These are phyloP conservation scores for Alauda arvensis DNA, from an alignment of 2,797 vertebrate genomes.

Conservation along the genomic window DNA sequence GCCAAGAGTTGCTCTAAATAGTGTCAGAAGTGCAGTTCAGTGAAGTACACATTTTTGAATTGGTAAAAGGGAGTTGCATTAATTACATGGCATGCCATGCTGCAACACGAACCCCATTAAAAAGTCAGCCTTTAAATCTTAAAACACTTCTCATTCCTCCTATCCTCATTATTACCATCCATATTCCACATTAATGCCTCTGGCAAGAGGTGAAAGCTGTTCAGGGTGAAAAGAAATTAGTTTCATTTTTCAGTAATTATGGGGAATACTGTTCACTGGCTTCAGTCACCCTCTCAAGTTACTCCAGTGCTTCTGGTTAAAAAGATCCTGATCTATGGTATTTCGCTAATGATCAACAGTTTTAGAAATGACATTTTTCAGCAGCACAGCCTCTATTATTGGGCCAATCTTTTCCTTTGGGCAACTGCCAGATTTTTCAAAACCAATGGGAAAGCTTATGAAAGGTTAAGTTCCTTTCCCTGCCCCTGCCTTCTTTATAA, in stretches of 20 bases:
- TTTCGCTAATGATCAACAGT: conserved; percentile 52
- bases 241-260: conserved; percentile 64
- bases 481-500: neutral
- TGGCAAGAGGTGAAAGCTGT: conserved; percentile 57
- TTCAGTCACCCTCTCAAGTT: conserved; percentile 47
- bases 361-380: conserved; percentile 43
- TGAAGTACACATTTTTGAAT: neutral
- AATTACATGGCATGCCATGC: neutral
- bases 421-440: conserved; percentile 9
- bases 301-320: conserved; percentile 51
- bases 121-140: conserved; percentile 44
- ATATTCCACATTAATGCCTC: conserved; percentile 43
- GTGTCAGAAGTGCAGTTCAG: neutral
- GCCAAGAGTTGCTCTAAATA: neutral
- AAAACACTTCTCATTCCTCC: conserved; percentile 19
- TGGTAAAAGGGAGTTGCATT: neutral
- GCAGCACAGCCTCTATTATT: conserved; percentile 7
- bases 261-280: conserved; percentile 30
- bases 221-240: conserved; percentile 57
- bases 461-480: neutral
- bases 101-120: conserved; percentile 17
- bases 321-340: conserved; percentile 50
- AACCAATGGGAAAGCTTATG: neutral
- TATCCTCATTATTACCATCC: conserved; percentile 49
- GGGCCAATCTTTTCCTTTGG: conserved; percentile 3